Evolutionary conservation across 2,797 vertebrate species (phyloP), one percentile per base, ranked within the genome.

Genomic region (Sphenodon punctatus): DNA sequence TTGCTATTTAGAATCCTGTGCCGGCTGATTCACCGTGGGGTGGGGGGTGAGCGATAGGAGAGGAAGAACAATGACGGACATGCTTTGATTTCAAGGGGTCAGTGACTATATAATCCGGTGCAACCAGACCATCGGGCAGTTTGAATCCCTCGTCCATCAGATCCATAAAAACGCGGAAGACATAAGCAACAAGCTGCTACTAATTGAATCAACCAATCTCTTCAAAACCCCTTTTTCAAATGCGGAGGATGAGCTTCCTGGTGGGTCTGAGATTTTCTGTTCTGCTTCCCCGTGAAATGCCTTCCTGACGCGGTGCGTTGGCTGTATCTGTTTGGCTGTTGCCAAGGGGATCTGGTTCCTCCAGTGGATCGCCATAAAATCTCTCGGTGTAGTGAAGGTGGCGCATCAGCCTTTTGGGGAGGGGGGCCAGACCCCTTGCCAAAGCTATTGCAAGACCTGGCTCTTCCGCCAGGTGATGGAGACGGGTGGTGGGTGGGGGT

Each of bases 101-200:
- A 59, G 87, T 2, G 96, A 97, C 67, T 99, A 98, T 75, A 97
- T 98, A 75, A 74, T 22, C 12, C 95, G 75, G 36, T 95, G 96
- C 73, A 88, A 75, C 36, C 95, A 96, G 88, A 95, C 96, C 43
- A 88, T 97, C 34, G 94, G 95, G 70, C 98, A 97, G 46, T 97
- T 99, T 69, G 97, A 98, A 85, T 96, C 94, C 2, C 95, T 98
- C 4, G 93, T 99, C 49, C 96, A 88, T 78, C 97, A 97, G 90
- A 95, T 99, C 87, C 96, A 97, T 76, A 96, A 96, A 84, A 96
- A 97, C 32, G 96, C 97, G 65, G 95, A 87, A 14, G 96, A 97
- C 68, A 97, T 99, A 61, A 91, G 92, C 5, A 92, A 92, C 46
- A 97, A 96, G 78, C 94, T 99, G 67, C 75, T 87, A 1, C 89